These are phyloP conservation scores for Selenia dentaria DNA, from an alignment of 2,888 invertebrate species.

Conservation along the genomic window DNA sequence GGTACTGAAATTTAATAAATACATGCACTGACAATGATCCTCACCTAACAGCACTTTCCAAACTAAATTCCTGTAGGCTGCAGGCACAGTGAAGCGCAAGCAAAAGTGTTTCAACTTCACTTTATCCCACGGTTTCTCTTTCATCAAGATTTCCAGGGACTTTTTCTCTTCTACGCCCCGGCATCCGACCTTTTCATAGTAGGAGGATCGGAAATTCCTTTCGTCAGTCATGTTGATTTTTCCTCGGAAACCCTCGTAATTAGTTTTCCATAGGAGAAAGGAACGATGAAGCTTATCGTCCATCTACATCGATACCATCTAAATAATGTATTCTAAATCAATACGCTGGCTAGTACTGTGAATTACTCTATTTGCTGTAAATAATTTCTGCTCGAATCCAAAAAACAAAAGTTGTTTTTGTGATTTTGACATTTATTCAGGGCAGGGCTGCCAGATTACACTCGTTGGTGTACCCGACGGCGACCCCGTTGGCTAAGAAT, in stretches of 20 bases:
- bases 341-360: no score
- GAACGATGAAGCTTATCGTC: neutral
- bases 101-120: constrained; percentile 94
- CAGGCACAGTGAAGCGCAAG: constrained; percentile 92
- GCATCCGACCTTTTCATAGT: constrained; percentile 95
- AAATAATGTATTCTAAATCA: no score
- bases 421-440: no score
- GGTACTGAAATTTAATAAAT: no score
- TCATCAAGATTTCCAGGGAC: constrained; percentile 94
- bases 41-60: constrained; percentile 94
- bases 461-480: no score
- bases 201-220: constrained; percentile 92
- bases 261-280: neutral
- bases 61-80: constrained; percentile 90
- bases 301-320: neutral
- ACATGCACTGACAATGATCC: no score
- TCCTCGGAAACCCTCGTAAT: neutral
- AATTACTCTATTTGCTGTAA: no score
- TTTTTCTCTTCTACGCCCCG: constrained; percentile 96
- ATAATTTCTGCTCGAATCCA: no score
- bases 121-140: constrained; percentile 92
- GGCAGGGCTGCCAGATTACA: no score
- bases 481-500: no score
- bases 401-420: no score
- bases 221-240: constrained; percentile 83